phyloP scores from a whole-genome alignment of 2,797 vertebrate genomes.

The Ceyx erithaca region DNA sequence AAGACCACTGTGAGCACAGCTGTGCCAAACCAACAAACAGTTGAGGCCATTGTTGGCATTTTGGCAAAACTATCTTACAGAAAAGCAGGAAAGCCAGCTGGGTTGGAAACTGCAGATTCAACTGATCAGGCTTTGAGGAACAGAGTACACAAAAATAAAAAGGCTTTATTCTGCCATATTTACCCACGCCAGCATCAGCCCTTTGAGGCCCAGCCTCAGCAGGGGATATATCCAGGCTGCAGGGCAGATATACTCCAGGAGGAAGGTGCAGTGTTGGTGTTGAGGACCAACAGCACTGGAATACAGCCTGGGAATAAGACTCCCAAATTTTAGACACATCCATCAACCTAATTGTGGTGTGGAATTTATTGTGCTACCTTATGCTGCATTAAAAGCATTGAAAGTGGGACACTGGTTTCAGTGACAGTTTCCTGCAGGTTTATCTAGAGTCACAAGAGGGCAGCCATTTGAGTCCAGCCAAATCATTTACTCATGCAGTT shows the following conservation, averaged over 20 bases:
- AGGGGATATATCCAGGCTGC: background rate
- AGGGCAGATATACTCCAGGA: background rate
- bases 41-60: conserved; percentile 29
- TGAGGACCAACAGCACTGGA: background rate
- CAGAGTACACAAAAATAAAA: background rate
- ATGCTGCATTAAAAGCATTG: background rate
- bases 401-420: background rate
- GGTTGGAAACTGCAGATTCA: conserved; percentile 5
- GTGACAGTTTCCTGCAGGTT: background rate
- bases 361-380: background rate
- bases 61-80: conserved; percentile 31
- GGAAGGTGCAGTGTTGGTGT: background rate
- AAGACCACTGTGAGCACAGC: conserved; percentile 41
- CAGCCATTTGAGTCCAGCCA: background rate
- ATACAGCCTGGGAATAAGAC: background rate
- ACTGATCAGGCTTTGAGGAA: conserved; percentile 15
- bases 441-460: background rate
- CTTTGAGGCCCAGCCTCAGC: background rate
- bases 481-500: background rate
- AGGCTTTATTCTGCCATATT: background rate
- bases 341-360: background rate
- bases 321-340: background rate
- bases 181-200: background rate
- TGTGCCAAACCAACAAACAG: conserved; percentile 48
- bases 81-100: conserved; percentile 41